Percentiles rank a stretch among this genome's conserved stretches.
These are phyloP conservation scores for Aldabrachelys gigantea DNA, from an alignment of 2,113 vertebrate genomes.

Conservation along the genomic window DNA sequence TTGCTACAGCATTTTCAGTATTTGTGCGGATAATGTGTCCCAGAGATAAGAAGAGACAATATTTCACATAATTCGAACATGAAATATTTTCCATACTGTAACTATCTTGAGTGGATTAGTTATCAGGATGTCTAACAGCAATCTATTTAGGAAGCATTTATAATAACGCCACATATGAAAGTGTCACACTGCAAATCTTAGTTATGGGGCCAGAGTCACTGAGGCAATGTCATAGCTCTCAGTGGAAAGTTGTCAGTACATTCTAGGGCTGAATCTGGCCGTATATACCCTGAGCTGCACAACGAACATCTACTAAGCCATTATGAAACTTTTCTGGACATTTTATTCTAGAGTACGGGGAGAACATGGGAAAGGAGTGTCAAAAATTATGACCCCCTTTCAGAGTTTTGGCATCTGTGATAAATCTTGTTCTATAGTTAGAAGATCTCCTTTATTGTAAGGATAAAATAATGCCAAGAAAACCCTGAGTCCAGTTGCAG, in stretches of 20 bases:
- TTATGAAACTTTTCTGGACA: conserved; percentile 59
- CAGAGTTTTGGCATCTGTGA: conserved; percentile 56
- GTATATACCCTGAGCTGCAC: conserved; percentile 6
- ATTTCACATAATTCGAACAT: conserved; percentile 62
- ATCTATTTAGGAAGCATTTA: conserved; percentile 42
- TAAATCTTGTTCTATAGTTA: conserved; percentile 63
- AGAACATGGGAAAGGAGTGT: conserved; percentile 22
- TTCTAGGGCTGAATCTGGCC: conserved; percentile 18
- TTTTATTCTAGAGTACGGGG: conserved; percentile 58
- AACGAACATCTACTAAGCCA: conserved; percentile 34
- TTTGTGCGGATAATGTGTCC: conserved; percentile 53
- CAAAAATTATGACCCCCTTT: conserved; percentile 65
- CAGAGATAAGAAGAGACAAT: conserved; percentile 50
- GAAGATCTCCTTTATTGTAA: conserved; percentile 49
- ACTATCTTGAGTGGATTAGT: conserved; percentile 14
- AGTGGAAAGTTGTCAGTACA: conserved; percentile 27
- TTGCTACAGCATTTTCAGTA: conserved; percentile 40
- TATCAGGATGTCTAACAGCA: conserved; percentile 56
- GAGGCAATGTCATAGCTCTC: background rate
- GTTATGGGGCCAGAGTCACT: background rate
- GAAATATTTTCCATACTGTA: conserved; percentile 43
- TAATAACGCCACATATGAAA: conserved; percentile 33
- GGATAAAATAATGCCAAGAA: background rate
- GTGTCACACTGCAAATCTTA: conserved; percentile 34
- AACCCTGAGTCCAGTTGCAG: background rate